Evolutionary conservation across 2,113 vertebrate genomes (phyloP).

Genomic region (Notothenia coriiceps): DNA sequence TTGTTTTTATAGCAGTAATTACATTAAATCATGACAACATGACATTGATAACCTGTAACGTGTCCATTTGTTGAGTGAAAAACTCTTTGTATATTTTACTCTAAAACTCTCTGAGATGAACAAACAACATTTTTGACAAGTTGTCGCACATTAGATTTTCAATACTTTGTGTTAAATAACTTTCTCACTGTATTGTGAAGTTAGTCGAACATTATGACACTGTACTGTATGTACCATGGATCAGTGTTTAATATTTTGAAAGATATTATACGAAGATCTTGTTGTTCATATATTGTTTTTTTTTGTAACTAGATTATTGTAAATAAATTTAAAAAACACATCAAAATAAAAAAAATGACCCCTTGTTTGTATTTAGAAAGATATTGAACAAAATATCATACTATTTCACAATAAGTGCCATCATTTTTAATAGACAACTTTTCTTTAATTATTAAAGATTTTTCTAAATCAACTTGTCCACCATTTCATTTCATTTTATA

Average conservation of each 20-base stretch:
- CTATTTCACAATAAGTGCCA: not conserved
- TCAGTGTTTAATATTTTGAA: constrained; percentile 27
- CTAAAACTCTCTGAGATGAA: too few relatives aligned
- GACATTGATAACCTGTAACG: not conserved
- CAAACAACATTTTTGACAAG: not conserved
- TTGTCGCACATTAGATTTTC: constrained; percentile 9
- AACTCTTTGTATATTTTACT: too few relatives aligned
- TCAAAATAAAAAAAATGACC: not conserved
- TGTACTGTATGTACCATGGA: not conserved
- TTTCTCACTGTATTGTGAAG: constrained; percentile 10
- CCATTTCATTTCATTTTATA: too few relatives aligned
- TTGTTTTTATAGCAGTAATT: not conserved
- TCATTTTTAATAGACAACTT: not conserved
- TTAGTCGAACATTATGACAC: not conserved
- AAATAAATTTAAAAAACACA: constrained; percentile 18
- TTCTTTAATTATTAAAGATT: not conserved
- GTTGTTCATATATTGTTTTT: constrained; percentile 46
- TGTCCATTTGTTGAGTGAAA: not conserved
- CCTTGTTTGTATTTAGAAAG: not conserved
- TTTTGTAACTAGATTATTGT: constrained; percentile 1
- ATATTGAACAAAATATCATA: not conserved
- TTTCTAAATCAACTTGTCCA: not conserved
- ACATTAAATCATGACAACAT: not conserved
- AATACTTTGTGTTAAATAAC: constrained; percentile 8
- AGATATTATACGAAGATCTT: not conserved